Conservation (phyloP, 2,888 invertebrate species). For the Drosophila sordidula region DNA sequence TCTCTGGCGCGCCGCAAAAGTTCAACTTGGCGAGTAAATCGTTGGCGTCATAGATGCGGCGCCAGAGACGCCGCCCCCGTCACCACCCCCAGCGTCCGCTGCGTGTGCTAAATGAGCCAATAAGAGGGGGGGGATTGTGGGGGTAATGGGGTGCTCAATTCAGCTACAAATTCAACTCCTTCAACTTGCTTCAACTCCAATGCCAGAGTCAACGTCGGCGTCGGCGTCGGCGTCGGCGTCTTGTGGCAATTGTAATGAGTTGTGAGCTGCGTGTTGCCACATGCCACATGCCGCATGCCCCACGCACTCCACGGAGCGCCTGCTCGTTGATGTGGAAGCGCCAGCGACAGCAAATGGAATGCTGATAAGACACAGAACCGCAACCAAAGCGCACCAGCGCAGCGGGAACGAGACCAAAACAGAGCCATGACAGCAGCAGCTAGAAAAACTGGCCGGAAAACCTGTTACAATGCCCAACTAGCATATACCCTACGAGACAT, state of each 20-base stretch:
- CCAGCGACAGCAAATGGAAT: constrained; percentile 42
- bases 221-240: constrained; percentile 15
- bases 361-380: constrained; percentile 40
- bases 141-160: constrained; percentile 5
- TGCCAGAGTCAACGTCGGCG: neutral
- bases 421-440: neutral
- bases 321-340: constrained; percentile 53
- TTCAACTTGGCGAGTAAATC: constrained; percentile 59
- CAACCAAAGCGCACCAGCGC: constrained; percentile 17
- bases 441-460: neutral
- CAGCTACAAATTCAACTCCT: constrained; percentile 21
- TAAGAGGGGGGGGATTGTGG: constrained; percentile 19
- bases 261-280: constrained; percentile 31
- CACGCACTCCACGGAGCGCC: constrained; percentile 13
- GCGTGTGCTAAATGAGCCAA: constrained; percentile 61
- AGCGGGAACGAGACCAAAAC: constrained; percentile 8
- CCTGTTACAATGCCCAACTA: neutral
- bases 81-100: neutral
- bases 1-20: constrained; percentile 43
- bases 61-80: constrained; percentile 19
- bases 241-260: constrained; percentile 48
- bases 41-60: constrained; percentile 54
- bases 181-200: constrained; percentile 5
- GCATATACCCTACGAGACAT: neutral
- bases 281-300: constrained; percentile 11